Percentiles rank a stretch among this genome's conserved stretches.
These are phyloP conservation scores for Punctoribates punctum DNA, from an alignment of 2,888 invertebrate genomes.

Conservation along the genomic window DNA sequence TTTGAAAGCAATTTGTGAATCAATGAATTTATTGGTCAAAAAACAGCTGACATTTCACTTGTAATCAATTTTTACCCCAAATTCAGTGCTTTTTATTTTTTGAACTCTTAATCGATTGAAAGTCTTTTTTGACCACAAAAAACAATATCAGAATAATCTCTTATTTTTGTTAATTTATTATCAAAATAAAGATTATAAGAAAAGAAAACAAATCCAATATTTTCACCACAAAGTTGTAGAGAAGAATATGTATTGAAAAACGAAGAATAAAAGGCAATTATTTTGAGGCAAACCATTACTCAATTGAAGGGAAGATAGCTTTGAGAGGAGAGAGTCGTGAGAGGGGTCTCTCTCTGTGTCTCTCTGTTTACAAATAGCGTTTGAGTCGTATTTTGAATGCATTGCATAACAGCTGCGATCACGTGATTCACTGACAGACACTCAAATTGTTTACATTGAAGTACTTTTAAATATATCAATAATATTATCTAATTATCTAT, in stretches of 20 bases:
- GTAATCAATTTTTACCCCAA: not conserved
- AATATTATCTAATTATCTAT: too few relatives aligned
- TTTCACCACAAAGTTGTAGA: too few relatives aligned
- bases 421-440: constrained; percentile 4
- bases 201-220: too few relatives aligned
- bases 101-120: not conserved
- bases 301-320: too few relatives aligned
- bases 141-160: not conserved
- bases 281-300: too few relatives aligned
- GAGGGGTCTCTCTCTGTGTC: too few relatives aligned
- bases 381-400: not conserved
- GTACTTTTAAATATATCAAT: not conserved
- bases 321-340: too few relatives aligned
- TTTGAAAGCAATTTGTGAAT: too few relatives aligned
- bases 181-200: too few relatives aligned
- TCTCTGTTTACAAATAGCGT: too few relatives aligned
- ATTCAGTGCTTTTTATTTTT: not conserved
- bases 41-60: constrained; percentile 1
- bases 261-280: too few relatives aligned
- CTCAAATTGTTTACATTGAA: not conserved
- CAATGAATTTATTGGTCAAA: not conserved
- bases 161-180: not conserved
- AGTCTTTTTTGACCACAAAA: not conserved
- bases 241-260: too few relatives aligned
- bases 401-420: not conserved